Conservation (phyloP, 1,140 invertebrate genomes). For the Calliopsis andreniformis region DNA sequence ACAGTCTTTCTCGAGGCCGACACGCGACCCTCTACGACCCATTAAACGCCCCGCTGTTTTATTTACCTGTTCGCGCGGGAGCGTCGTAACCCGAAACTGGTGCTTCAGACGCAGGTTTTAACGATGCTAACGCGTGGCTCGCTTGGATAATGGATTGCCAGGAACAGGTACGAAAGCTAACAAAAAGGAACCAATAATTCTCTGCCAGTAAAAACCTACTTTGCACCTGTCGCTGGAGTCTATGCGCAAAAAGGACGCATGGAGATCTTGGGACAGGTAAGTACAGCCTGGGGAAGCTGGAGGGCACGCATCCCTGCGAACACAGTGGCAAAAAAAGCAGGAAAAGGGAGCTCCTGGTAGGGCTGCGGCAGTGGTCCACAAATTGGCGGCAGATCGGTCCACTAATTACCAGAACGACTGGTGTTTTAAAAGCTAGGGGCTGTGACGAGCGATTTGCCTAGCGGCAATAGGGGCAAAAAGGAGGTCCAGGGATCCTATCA, state of each 20-base stretch:
- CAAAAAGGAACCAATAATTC: no score
- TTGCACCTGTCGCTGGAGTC: no score
- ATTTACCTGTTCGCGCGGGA: conserved; percentile 1
- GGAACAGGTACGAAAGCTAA: no score
- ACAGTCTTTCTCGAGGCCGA: no score
- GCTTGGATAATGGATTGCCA: no score
- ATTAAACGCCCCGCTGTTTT: not conserved
- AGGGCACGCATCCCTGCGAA: not conserved
- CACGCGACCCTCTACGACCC: no score
- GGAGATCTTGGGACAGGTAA: no score
- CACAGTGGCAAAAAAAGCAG: not conserved
- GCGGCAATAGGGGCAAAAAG: conserved; percentile 33
- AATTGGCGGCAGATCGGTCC: conserved; percentile 71
- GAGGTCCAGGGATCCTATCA: conserved; percentile 24
- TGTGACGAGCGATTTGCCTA: conserved; percentile 65
- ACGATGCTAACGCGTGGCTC: not conserved
- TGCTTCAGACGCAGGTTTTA: not conserved
- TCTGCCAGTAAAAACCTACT: no score
- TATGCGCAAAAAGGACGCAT: no score
- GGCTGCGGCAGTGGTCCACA: conserved; percentile 62
- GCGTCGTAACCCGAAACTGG: not conserved
- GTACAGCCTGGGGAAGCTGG: not conserved
- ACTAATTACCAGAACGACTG: conserved; percentile 68
- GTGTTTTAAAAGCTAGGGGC: conserved; percentile 69
- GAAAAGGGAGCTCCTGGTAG: conserved; percentile 26